Evolutionary conservation across 2,797 vertebrate species (phyloP).

Genomic region (Argentina silus): DNA sequence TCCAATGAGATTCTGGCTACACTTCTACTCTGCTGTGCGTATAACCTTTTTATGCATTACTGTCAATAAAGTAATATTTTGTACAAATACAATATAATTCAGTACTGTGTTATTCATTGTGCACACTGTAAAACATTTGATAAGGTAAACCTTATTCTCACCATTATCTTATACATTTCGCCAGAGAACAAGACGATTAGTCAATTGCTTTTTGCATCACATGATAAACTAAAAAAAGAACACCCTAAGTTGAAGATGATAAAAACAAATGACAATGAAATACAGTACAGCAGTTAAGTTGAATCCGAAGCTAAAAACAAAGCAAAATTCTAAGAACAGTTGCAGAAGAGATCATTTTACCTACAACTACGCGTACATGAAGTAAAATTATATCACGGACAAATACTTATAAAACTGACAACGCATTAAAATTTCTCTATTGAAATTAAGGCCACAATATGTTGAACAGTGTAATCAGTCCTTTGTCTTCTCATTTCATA

Average conservation of each 20-base stretch:
- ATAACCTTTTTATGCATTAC: slow-evolving; percentile 39
- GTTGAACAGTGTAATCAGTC: not conserved
- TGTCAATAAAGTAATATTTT: slow-evolving; percentile 63
- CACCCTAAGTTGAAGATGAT: not conserved
- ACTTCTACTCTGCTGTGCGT: slow-evolving; percentile 23
- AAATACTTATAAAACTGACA: not conserved
- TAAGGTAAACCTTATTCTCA: not conserved
- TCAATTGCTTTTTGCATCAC: too few species aligned
- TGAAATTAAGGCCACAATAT: not conserved
- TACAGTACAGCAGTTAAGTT: not conserved
- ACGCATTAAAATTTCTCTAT: not conserved
- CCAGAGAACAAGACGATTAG: not conserved
- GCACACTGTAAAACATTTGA: not conserved
- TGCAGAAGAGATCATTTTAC: too few species aligned
- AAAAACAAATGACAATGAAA: not conserved
- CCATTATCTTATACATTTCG: not conserved
- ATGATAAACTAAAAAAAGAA: too few species aligned
- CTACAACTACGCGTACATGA: too few species aligned
- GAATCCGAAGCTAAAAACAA: not conserved
- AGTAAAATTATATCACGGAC: not conserved
- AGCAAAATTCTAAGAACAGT: not conserved
- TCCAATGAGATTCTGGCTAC: slow-evolving; percentile 10
- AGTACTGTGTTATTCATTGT: not conserved
- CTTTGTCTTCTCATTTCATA: not conserved
- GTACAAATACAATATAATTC: slow-evolving; percentile 1